Conservation (phyloP, 1,140 invertebrate species). For the Heliconius himera region DNA sequence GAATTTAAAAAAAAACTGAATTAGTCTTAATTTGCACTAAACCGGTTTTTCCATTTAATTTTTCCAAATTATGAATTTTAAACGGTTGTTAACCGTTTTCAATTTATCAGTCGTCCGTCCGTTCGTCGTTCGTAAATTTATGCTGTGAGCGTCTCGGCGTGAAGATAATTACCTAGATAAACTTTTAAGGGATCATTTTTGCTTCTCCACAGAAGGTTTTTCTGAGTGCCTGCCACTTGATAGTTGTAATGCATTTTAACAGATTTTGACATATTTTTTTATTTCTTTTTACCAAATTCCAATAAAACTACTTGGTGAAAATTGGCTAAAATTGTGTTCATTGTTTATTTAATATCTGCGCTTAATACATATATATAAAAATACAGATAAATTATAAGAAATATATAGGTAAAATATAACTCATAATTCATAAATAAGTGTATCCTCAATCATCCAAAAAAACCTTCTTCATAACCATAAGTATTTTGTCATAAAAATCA, state of each 20-base stretch:
- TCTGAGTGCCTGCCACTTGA: background rate
- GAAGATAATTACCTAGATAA: slow-evolving; percentile 66
- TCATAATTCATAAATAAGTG: too few species aligned
- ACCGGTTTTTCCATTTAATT: background rate
- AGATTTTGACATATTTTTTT: background rate
- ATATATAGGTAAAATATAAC: too few species aligned
- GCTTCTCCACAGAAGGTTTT: slow-evolving; percentile 31
- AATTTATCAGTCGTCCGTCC: slow-evolving; percentile 28
- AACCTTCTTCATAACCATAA: too few species aligned
- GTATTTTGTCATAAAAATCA: background rate
- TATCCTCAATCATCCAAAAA: too few species aligned
- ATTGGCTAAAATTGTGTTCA: too few species aligned
- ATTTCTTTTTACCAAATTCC: too few species aligned
- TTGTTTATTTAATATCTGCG: too few species aligned
- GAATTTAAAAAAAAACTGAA: background rate
- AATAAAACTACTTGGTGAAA: too few species aligned
- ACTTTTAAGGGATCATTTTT: slow-evolving; percentile 57
- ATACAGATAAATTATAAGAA: too few species aligned
- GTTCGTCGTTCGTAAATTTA: slow-evolving; percentile 47
- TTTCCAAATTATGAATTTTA: slow-evolving; percentile 29
- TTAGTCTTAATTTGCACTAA: background rate
- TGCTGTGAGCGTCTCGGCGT: slow-evolving; percentile 48
- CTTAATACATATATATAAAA: too few species aligned
- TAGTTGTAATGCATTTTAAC: background rate
- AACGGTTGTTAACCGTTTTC: slow-evolving; percentile 25